Conservation (phyloP, 2,888 invertebrate genomes). For the Eurois occulta region DNA sequence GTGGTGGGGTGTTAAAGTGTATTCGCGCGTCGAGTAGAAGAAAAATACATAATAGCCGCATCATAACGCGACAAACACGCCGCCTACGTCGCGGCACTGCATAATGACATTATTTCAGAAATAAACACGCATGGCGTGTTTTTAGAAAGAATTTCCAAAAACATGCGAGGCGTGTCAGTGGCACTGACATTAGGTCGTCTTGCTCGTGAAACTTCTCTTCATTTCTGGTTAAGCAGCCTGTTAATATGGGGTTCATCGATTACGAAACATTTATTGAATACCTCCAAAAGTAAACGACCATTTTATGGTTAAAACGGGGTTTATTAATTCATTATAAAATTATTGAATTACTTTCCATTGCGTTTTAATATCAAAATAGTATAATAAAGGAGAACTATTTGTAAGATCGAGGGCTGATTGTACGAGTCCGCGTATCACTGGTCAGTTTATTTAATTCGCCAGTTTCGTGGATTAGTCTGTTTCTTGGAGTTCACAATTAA, state of each 20-base stretch:
- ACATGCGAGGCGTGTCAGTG: too few species aligned
- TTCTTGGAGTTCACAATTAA: background rate
- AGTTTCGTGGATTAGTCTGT: background rate
- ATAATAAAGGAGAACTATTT: background rate
- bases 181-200: too few species aligned
- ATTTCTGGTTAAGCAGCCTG: background rate
- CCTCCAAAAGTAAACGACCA: background rate
- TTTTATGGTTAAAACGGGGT: slow-evolving; percentile 2
- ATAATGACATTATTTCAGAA: too few species aligned
- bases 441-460: background rate
- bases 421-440: background rate
- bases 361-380: slow-evolving; percentile 3
- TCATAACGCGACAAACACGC: too few species aligned
- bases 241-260: background rate
- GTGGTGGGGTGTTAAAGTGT: too few species aligned
- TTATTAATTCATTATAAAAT: slow-evolving; percentile 1
- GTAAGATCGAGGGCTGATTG: background rate
- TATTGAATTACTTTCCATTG: slow-evolving; percentile 1
- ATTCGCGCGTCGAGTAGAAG: too few species aligned
- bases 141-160: too few species aligned
- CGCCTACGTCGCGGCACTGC: too few species aligned
- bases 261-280: background rate
- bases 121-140: too few species aligned
- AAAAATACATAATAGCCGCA: too few species aligned
- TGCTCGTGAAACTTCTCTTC: background rate